A percentile compares a stretch with the other conserved stretches of the same genome.
phyloP scores from a whole-genome alignment of 2,888 invertebrate species.

The Blastobasis adustella region DNA sequence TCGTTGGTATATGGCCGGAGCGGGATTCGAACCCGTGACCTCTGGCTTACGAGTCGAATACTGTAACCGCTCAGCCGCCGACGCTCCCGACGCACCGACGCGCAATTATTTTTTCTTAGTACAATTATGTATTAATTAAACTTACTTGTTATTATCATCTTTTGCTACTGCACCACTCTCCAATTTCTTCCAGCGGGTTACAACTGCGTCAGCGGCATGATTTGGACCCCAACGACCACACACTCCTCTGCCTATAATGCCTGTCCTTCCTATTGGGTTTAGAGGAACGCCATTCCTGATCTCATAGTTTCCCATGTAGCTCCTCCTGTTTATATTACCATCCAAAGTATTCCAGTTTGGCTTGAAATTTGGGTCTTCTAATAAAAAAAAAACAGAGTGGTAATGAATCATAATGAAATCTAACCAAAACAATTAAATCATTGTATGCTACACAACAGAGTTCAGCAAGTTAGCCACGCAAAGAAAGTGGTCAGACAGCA shows the following conservation, averaged over 20 bases:
- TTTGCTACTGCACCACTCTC: conserved; percentile 34
- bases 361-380: conserved; percentile 68
- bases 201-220: conserved; percentile 98
- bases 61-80: no score
- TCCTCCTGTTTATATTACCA: conserved; percentile 83
- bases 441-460: no score
- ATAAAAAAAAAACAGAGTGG: conserved; percentile 9
- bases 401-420: not conserved
- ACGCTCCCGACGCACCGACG: no score
- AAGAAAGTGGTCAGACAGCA: no score
- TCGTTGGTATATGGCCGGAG: no score
- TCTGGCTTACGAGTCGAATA: no score
- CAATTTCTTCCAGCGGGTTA: conserved; percentile 88
- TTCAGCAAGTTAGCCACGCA: no score
- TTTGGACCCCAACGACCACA: conserved; percentile 98
- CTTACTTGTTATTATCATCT: conserved; percentile 32
- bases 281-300: conserved; percentile 77
- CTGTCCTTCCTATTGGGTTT: conserved; percentile 96
- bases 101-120: no score
- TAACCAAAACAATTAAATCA: no score
- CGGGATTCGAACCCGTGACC: no score
- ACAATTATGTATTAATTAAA: no score
- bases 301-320: conserved; percentile 80
- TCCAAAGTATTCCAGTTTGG: conserved; percentile 89
- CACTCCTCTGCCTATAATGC: conserved; percentile 88